Evolutionary conservation across 2,888 invertebrate species (phyloP).

Genomic region (Erebia epiphron): DNA sequence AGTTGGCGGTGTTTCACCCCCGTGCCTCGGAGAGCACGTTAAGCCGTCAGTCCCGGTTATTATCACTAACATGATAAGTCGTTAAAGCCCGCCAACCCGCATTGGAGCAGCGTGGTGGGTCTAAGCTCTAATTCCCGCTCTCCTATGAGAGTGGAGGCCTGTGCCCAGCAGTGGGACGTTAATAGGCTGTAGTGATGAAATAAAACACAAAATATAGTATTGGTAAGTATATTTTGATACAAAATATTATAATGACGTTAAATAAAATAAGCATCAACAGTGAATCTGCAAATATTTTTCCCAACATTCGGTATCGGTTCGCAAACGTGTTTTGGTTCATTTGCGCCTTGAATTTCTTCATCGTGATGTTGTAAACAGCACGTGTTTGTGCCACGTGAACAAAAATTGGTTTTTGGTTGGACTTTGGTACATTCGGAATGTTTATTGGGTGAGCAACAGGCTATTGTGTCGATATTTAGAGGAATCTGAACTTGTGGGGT

Average conservation of each 20-base stretch:
- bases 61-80: too few species aligned
- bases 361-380: slow-evolving; percentile 21
- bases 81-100: too few species aligned
- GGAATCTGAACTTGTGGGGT: not conserved
- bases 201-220: not conserved
- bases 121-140: too few species aligned
- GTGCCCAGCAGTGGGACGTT: too few species aligned
- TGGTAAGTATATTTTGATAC: not conserved
- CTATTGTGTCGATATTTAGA: slow-evolving; percentile 15
- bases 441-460: slow-evolving; percentile 2
- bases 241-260: slow-evolving; percentile 31
- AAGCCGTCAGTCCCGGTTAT: too few species aligned
- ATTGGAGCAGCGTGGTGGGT: too few species aligned
- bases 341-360: slow-evolving; percentile 23
- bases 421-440: slow-evolving; percentile 6
- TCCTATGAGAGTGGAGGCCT: too few species aligned
- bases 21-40: too few species aligned
- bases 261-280: slow-evolving; percentile 66
- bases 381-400: slow-evolving; percentile 34
- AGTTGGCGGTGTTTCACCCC: too few species aligned
- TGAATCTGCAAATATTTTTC: slow-evolving; percentile 62
- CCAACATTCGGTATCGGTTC: slow-evolving; percentile 33
- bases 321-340: slow-evolving; percentile 10
- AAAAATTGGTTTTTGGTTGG: slow-evolving; percentile 8
- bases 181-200: too few species aligned